Evolutionary conservation across 2,888 invertebrate genomes (phyloP), one percentile per base, ranked within the genome.

Genomic region (Lithophane ornitopus): DNA sequence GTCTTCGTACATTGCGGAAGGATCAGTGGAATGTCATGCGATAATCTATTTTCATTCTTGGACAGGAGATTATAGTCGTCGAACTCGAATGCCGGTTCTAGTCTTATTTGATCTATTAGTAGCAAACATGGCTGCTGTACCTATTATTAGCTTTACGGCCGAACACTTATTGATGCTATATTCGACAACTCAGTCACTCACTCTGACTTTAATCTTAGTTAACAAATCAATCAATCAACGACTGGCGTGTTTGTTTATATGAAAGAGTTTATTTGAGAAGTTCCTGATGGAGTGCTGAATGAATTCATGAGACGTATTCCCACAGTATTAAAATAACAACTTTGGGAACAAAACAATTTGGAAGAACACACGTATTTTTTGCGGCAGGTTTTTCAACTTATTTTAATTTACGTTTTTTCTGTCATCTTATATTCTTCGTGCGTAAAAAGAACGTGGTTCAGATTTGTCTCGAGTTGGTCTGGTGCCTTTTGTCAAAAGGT

Each of bases 391-490:
- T 70, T 74, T 63, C 22, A 74, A 70, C 26, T 79, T 69, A 58
- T 70, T 84, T 77, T 78, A 73, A 79, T 78, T 81, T 61, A 54
- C 68, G 62, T 87, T 76, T 76, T 52, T 34, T 28, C 7, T 16
- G 68, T 74, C 39, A 67, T 73, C 49, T 69, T 58, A 28, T 74
- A 85, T 84, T 85, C 87, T n/a, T 70, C 39, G 16, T 34, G 70
- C 70, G 87, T 85, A 68, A 46, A 52, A 67, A 71, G 76, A 59
- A 72, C 81, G 85, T 85, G 85, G 39, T 69, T 76, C 39, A 46
- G 73, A 75, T 77, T 81, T 78, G 62, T 80, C 58, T 70, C 70
- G 79, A 44, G 61, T 61, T 28, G 41, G 69, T 77, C 52, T 78
- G 61, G 69, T 73, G 34, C 1, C 41, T 70, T 75, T 67, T 84